Conservation (phyloP, 2,797 vertebrate species). For the Anolis apletophallus region DNA sequence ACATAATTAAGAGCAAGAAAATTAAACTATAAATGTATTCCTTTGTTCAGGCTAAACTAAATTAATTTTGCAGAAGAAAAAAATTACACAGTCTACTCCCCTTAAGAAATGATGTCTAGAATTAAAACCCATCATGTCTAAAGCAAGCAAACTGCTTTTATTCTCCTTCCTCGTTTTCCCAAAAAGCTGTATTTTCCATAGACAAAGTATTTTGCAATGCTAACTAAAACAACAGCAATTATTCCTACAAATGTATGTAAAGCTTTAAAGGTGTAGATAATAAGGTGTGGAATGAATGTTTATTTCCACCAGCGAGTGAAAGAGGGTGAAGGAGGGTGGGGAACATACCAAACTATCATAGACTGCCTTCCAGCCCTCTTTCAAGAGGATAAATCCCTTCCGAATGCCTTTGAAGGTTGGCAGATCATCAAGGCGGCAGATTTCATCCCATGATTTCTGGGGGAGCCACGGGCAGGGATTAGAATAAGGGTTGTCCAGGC, state of each 20-base stretch:
- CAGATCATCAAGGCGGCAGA: conserved; percentile 86
- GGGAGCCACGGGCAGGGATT: conserved; percentile 90
- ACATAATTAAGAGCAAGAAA: no score
- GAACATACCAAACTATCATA: conserved; percentile 87
- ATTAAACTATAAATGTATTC: no score
- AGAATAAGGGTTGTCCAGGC: conserved; percentile 86
- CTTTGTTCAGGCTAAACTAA: no score
- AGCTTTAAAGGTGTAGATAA: not conserved
- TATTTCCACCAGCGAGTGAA: not conserved
- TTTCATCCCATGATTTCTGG: conserved; percentile 90
- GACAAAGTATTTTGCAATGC: not conserved
- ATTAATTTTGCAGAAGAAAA: no score
- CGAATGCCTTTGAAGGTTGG: conserved; percentile 80
- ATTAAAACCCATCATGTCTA: no score
- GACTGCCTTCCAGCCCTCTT: conserved; percentile 86
- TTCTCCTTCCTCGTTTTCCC: not conserved
- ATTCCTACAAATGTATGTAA: not conserved
- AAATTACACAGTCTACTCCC: no score
- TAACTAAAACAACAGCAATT: not conserved
- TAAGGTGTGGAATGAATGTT: not conserved
- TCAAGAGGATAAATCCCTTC: conserved; percentile 77
- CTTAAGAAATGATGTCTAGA: no score
- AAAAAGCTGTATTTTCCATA: not conserved
- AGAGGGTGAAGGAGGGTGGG: not conserved
- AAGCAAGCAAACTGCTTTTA: not conserved